Evolutionary conservation across 2,888 invertebrate genomes (phyloP).

Genomic region (Dynastes maya): DNA sequence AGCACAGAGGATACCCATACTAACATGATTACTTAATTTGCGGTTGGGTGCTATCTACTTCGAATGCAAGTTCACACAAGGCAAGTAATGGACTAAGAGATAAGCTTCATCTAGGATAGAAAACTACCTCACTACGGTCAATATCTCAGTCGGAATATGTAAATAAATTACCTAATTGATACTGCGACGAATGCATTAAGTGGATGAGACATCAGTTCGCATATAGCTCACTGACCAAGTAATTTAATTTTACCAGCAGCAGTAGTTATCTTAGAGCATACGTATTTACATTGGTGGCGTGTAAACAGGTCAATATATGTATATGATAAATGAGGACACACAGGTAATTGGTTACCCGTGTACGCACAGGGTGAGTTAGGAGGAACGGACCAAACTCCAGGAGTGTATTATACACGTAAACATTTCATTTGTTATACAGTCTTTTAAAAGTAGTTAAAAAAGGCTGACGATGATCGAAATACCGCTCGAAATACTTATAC

Average conservation of each 20-base stretch:
- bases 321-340: too few species aligned
- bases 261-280: background rate
- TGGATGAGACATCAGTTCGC: conserved; percentile 2
- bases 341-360: too few species aligned
- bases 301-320: too few species aligned
- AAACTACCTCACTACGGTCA: conserved; percentile 2
- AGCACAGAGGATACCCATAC: background rate
- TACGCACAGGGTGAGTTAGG: too few species aligned
- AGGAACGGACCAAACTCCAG: too few species aligned
- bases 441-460: too few species aligned
- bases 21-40: conserved; percentile 31
- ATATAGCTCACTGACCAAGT: background rate
- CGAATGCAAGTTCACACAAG: conserved; percentile 4
- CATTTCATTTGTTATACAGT: too few species aligned
- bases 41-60: conserved; percentile 6
- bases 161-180: conserved; percentile 35
- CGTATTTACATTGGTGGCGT: background rate
- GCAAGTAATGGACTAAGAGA: conserved; percentile 27
- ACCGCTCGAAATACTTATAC: too few species aligned
- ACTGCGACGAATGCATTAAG: conserved; percentile 16
- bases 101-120: conserved; percentile 20
- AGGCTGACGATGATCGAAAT: too few species aligned
- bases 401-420: too few species aligned
- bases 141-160: conserved; percentile 28
- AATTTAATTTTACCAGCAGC: background rate